Evolutionary conservation across 1,140 invertebrate genomes (phyloP).

Genomic region (Prorops nasuta): DNA sequence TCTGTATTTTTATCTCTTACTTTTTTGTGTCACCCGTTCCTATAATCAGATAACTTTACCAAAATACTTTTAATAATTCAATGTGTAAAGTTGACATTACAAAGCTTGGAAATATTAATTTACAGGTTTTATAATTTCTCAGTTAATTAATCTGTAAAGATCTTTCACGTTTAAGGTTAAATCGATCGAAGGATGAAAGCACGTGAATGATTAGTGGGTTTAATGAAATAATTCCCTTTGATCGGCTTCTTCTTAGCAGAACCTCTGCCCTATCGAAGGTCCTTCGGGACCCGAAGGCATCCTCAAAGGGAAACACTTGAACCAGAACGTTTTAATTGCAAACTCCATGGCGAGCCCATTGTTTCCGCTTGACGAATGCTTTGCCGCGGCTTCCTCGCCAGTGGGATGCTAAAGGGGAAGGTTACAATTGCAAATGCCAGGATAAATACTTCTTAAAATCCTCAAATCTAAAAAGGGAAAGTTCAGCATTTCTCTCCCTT

Average conservation of each 20-base stretch:
- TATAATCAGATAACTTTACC: too few relatives aligned
- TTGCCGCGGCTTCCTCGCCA: constrained; percentile 13
- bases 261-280: too few relatives aligned
- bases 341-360: constrained; percentile 42
- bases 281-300: constrained; percentile 36
- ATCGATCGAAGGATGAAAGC: constrained; percentile 1
- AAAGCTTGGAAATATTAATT: too few relatives aligned
- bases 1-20: constrained; percentile 3
- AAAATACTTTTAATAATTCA: too few relatives aligned
- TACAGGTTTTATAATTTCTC: too few relatives aligned
- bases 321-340: constrained; percentile 55
- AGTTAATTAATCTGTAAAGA: too few relatives aligned
- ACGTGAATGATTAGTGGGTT: constrained; percentile 48
- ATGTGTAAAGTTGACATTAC: too few relatives aligned
- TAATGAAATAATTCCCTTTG: constrained; percentile 56
- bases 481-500: not conserved
- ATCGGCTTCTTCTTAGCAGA: constrained; percentile 35
- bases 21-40: too few relatives aligned
- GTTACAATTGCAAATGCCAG: too few relatives aligned
- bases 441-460: constrained; percentile 13
- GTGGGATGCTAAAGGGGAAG: too few relatives aligned
- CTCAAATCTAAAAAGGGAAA: not conserved
- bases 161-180: too few relatives aligned
- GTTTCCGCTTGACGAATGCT: constrained; percentile 42
- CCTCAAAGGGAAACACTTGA: constrained; percentile 49